Base-by-base conservation (phyloP, 2,888 invertebrate species). In the Spilosoma lubricipeda region DNA sequence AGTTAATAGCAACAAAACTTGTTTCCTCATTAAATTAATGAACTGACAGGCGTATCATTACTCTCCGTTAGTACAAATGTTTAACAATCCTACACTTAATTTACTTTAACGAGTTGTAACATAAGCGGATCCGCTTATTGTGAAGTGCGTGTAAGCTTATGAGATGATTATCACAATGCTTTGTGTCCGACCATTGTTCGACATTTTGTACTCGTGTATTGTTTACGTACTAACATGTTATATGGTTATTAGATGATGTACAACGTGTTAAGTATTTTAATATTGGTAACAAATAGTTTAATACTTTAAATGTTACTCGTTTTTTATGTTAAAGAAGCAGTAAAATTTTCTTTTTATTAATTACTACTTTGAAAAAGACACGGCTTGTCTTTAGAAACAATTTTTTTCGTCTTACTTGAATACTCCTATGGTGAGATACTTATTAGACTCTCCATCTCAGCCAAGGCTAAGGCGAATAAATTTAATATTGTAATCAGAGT, bases 21-120 rank as follows among this genome's bases (percentile, higher is more conserved):
- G 56, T 73, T 79, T 77, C 79, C 78, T 77, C 78, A 79, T 85
- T 75, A 86, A 70, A 73, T 68, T 66, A 71, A 65, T 78, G 72
- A 70, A 67, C 79, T 11, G 80, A 39, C 80, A 86, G 86, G 87
- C 85, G 86, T 71, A 23, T 81, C 79, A 82, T 85, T 80, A 80
- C 66, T 79, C 77, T 70, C 77, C 36, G 36, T 67, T 39, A 63
- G 65, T 48, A 63, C 67, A 70, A 48, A 73, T 67, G 74, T 76
- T 77, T 69, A 69, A 66, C 76, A 80, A 77, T 81, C 80, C 76
- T 78, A 81, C 85, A 74, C 77, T 75, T 83, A 78, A 84, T 79
- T 81, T 80, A 56, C 73, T 63, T 68, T 82, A 84, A 82, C 70
- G 73, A 80, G 71, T 74, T 68, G 70, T 65, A 69, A 73, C 70